These are phyloP conservation scores for Strix aluco DNA, from an alignment of 2,113 vertebrate genomes.

Conservation along the genomic window DNA sequence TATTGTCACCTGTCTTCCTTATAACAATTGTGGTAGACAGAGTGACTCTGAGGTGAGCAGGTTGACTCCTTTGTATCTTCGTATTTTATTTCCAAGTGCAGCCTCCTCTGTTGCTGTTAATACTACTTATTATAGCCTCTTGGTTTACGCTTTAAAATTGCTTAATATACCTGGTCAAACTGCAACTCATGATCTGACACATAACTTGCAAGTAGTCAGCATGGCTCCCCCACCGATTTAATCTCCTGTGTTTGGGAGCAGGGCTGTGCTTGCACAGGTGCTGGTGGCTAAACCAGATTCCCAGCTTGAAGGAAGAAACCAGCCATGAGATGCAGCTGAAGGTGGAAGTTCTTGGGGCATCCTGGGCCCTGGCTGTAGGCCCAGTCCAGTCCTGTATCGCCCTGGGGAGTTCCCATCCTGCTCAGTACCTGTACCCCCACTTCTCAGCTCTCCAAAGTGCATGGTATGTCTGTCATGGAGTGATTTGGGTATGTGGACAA, in stretches of 20 bases:
- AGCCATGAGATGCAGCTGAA: background rate
- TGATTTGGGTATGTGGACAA: background rate
- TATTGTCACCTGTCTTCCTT: background rate
- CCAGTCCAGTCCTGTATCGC: background rate
- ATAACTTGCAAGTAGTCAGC: background rate
- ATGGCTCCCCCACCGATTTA: rapidly evolving
- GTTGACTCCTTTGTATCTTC: background rate
- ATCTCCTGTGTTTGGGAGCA: background rate
- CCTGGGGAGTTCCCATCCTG: background rate
- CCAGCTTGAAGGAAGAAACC: background rate
- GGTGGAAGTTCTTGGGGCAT: background rate
- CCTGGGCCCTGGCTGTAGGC: background rate
- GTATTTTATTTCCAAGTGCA: background rate
- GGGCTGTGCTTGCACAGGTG: background rate
- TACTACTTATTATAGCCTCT: background rate
- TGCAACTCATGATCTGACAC: background rate
- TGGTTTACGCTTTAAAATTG: background rate
- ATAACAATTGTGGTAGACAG: background rate
- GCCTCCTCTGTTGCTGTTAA: background rate
- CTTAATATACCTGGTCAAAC: background rate
- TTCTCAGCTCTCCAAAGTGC: background rate
- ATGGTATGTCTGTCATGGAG: background rate
- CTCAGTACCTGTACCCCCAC: background rate
- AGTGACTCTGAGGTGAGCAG: background rate
- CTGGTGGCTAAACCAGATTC: background rate